Evolutionary conservation across 2,888 invertebrate species (phyloP).

Genomic region (Xanthorhoe spadicearia): DNA sequence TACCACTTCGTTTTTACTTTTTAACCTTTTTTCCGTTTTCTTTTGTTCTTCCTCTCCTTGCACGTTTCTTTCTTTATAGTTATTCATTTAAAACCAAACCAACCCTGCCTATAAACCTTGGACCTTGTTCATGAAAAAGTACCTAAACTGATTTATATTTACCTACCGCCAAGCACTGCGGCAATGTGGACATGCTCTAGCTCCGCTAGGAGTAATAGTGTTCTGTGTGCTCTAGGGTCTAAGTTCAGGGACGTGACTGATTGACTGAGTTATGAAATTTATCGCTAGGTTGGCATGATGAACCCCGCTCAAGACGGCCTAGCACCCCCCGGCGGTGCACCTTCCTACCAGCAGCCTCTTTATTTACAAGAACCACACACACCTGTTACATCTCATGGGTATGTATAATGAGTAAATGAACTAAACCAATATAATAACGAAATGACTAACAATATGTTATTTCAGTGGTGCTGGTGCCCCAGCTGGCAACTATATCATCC

Average conservation of each 20-base stretch:
- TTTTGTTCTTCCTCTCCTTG: not conserved
- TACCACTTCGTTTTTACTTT: not conserved
- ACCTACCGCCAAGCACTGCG: not conserved
- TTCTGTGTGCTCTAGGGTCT: too few relatives aligned
- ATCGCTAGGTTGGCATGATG: constrained; percentile 84
- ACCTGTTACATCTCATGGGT: constrained; percentile 79
- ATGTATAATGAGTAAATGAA: constrained; percentile 35
- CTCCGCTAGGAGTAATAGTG: too few relatives aligned
- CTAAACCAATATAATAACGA: not conserved
- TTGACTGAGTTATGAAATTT: constrained; percentile 39
- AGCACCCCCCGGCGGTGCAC: constrained; percentile 85
- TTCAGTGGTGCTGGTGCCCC: constrained; percentile 81
- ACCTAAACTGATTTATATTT: not conserved
- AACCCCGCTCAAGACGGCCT: constrained; percentile 86
- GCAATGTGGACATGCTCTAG: constrained; percentile 1
- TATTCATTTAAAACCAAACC: not conserved
- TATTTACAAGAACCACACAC: constrained; percentile 86
- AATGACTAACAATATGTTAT: constrained; percentile 25
- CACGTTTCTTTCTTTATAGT: not conserved
- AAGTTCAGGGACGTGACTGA: constrained; percentile 37
- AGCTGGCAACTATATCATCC: constrained; percentile 85
- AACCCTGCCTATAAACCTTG: not conserved
- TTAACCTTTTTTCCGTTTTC: not conserved
- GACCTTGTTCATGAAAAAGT: not conserved
- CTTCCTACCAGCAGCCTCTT: constrained; percentile 89